Evolutionary conservation across 2,888 invertebrate genomes (phyloP), one percentile per base, ranked within the genome.

Genomic region (Tipula helvola): DNA sequence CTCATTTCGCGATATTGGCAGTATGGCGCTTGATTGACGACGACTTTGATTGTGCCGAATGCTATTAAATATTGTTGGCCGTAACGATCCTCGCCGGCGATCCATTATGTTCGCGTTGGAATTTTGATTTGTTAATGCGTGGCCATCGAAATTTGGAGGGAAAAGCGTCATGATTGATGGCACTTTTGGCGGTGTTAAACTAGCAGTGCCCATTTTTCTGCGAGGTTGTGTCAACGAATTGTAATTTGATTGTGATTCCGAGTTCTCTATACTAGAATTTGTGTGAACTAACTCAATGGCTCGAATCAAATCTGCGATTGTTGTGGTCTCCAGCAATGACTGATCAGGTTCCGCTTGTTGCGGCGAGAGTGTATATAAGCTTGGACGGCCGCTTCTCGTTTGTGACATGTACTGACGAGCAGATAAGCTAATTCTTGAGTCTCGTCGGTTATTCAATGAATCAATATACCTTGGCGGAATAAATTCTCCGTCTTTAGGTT

Each of bases 291-390:
- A 93, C 85, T 96, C 95, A 86, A 97, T 91, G 0, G 96, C 96
- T 87, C 96, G 93, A 39, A 97, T 93, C 87, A 97, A 93, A 91
- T 97, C 96, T 0, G 96, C 97, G 13, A 97, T 93, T 36, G 96
- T 96, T 0, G 97, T 97, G 89, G 96, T 95, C 90, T 97, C 97
- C 87, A 97, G 91, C 12, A 96, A 93, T 89, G 91, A 89, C 88
- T 90, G 89, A 47, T 91, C 90, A 12, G 88, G 86, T 83, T 88
- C 88, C 87, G 90, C 90, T 36, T 90, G 90, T 18, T 83, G 86
- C 0, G 90, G 90, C 12, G 90, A 89, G 1, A 90, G 89, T 7
- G 90, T 90, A 86, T 90, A 93, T 84, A 92, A 89, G 88, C 92
- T 93, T 12, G 90, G 91, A 42, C 92, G 91, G 71, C 93, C 92